Evolutionary conservation across 2,888 invertebrate genomes (phyloP).

Genomic region (Chymomyza fuscimana): DNA sequence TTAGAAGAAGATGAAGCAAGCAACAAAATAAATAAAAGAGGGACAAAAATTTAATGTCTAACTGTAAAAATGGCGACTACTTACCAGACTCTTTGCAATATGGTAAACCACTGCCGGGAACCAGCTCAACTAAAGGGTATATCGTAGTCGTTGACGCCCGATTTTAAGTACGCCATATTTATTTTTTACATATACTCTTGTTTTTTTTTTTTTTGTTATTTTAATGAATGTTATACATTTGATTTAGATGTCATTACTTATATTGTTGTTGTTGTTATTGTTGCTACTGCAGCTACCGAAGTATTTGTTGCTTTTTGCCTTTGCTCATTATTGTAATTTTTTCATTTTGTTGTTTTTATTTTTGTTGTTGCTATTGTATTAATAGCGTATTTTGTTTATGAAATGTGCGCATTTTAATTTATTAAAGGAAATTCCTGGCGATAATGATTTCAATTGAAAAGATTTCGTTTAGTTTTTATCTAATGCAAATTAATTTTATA

Average conservation of each 20-base stretch:
- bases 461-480: constrained; percentile 2
- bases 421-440: background rate
- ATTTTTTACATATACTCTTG: background rate
- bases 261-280: constrained; percentile 7
- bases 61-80: no score
- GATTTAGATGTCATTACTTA: constrained; percentile 54
- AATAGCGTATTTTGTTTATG: background rate
- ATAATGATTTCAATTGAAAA: constrained; percentile 8
- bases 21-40: no score
- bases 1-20: no score
- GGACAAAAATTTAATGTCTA: no score
- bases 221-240: constrained; percentile 52
- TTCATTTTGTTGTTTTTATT: constrained; percentile 14
- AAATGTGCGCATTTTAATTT: background rate
- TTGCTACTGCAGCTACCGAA: background rate
- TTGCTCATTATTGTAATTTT: background rate
- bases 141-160: no score
- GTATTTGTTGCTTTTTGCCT: background rate
- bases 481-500: constrained; percentile 3
- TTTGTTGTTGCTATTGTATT: constrained; percentile 8
- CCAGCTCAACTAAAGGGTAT: no score
- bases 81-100: no score
- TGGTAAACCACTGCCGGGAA: no score
- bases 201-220: constrained; percentile 17
- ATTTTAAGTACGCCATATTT: background rate